These are phyloP conservation scores for Verasper variegatus DNA, from an alignment of 2,113 vertebrate genomes.

Conservation along the genomic window DNA sequence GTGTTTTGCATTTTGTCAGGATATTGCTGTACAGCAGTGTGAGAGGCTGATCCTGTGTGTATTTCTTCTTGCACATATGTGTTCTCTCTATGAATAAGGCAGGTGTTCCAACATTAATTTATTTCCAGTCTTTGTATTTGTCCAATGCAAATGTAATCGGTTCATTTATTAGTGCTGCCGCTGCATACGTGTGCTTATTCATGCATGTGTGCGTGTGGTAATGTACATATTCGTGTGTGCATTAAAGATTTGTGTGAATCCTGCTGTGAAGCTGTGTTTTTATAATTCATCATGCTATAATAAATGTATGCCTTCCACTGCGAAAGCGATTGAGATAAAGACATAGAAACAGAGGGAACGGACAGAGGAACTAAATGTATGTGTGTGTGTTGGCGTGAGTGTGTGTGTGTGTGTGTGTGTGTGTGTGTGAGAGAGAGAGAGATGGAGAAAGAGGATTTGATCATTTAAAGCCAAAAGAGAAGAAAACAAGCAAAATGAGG, in stretches of 20 bases:
- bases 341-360: not conserved
- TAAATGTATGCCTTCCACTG: conserved; percentile 7
- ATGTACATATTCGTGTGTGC: not conserved
- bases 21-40: not conserved
- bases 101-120: conserved; percentile 33
- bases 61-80: not conserved
- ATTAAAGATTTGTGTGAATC: not conserved
- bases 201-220: not conserved
- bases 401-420: not conserved
- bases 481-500: not conserved
- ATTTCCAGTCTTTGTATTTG: conserved; percentile 35
- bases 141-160: conserved; percentile 27
- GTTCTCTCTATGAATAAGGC: conserved; percentile 16
- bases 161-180: conserved; percentile 34
- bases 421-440: not conserved
- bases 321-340: conserved; percentile 23
- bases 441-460: not conserved
- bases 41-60: not conserved
- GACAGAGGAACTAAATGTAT: not conserved
- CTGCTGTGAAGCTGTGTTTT: conserved; percentile 4
- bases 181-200: conserved; percentile 2
- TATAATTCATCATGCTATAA: conserved; percentile 25
- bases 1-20: too few relatives aligned
- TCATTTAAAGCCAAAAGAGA: not conserved
- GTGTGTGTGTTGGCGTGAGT: not conserved